A percentile compares a stretch with the other conserved stretches of the same genome.
These are phyloP conservation scores for Rhea americana DNA, from an alignment of 2,113 vertebrate genomes.

Conservation along the genomic window DNA sequence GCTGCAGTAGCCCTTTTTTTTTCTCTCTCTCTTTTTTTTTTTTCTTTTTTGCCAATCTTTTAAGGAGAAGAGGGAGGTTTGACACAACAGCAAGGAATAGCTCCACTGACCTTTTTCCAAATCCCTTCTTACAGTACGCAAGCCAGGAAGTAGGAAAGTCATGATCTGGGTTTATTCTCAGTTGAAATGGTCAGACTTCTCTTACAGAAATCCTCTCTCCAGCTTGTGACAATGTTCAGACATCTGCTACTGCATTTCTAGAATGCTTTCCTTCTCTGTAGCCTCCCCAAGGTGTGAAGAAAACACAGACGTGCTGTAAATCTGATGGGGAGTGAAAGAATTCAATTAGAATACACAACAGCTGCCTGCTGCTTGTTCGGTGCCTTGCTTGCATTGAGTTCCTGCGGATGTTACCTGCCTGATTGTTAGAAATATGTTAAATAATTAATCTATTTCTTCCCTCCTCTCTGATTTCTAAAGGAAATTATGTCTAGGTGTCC, in stretches of 20 bases:
- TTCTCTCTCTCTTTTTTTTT: no score
- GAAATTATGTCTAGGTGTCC: neutral
- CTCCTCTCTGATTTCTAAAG: neutral
- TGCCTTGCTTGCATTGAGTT: neutral
- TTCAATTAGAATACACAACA: neutral
- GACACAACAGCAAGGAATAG: neutral
- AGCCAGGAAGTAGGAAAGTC: neutral
- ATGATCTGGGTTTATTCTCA: neutral
- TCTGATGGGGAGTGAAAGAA: neutral
- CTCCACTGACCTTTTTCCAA: neutral
- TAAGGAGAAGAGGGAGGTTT: neutral
- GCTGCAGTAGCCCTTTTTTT: neutral
- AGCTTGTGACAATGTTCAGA: accelerated
- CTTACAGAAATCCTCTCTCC: neutral
- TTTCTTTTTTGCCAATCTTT: neutral
- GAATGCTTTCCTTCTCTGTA: neutral
- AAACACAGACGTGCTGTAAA: neutral
- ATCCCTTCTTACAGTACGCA: neutral
- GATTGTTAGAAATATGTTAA: neutral
- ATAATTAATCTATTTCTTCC: neutral
- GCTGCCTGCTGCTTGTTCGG: neutral
- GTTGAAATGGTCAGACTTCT: neutral
- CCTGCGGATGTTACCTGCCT: neutral
- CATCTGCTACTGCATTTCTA: neutral
- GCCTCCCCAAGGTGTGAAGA: neutral